A percentile compares a stretch with the other conserved stretches of the same genome.
Conservation (phyloP, 2,113 vertebrate species). For the Atherinomorus stipes region DNA sequence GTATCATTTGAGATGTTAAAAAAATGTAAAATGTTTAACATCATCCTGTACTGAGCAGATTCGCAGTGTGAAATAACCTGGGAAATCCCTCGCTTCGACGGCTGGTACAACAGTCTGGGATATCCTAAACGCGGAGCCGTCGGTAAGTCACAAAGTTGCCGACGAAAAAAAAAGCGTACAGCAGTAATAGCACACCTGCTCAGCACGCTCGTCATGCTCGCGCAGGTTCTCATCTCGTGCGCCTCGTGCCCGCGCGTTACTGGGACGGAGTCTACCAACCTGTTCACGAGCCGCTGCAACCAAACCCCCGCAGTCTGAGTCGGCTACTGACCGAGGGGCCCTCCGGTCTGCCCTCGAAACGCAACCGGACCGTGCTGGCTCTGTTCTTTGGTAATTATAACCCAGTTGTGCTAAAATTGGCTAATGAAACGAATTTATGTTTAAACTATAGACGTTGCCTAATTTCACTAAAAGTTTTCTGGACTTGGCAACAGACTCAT, state of each 20-base stretch:
- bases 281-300: constrained; percentile 82
- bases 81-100: constrained; percentile 94
- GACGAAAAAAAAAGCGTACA: too few species aligned
- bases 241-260: constrained; percentile 87
- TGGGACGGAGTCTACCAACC: constrained; percentile 89
- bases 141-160: constrained; percentile 79
- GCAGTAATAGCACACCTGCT: neutral
- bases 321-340: constrained; percentile 58
- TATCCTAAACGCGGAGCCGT: constrained; percentile 83
- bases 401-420: too few species aligned
- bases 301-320: constrained; percentile 90
- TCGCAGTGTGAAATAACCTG: constrained; percentile 77
- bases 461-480: neutral
- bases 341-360: constrained; percentile 81
- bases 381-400: constrained; percentile 90
- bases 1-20: neutral
- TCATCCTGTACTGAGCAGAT: constrained; percentile 73
- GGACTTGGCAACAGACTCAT: neutral
- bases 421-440: neutral
- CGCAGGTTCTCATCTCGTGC: constrained; percentile 86
- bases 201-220: neutral
- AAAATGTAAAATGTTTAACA: neutral
- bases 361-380: constrained; percentile 89
- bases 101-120: constrained; percentile 97
- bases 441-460: too few species aligned